Conservation (phyloP, 2,113 vertebrate genomes). For the Mellivora capensis region DNA sequence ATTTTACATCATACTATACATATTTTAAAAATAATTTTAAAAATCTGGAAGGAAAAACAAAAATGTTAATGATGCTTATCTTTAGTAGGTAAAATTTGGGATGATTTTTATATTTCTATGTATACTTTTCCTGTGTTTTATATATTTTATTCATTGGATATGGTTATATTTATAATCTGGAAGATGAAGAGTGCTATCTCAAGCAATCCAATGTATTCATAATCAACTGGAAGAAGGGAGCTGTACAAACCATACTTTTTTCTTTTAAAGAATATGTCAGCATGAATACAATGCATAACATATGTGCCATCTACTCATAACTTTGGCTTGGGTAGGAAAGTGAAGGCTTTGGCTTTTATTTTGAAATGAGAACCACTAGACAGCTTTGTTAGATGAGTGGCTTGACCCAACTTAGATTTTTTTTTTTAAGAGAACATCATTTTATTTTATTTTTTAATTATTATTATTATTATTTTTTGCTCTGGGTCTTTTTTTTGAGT, state of each 20-base stretch:
- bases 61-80: neutral
- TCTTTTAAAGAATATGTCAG: neutral
- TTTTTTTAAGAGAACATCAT: no score
- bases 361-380: neutral
- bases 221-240: neutral
- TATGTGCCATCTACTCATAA: no score
- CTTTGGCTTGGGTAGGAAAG: neutral
- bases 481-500: no score
- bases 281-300: rapidly evolving
- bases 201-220: neutral
- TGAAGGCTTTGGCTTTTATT: neutral
- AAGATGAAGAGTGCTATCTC: neutral
- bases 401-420: neutral
- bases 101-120: neutral
- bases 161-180: neutral
- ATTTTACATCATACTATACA: neutral
- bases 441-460: no score
- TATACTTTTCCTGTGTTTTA: neutral
- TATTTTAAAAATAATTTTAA: neutral
- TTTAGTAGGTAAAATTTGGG: neutral
- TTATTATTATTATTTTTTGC: no score
- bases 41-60: neutral
- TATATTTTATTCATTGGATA: neutral
- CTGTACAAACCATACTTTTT: neutral
- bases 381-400: neutral